Conservation (phyloP, 2,888 invertebrate genomes). For the Ctena decussata region DNA sequence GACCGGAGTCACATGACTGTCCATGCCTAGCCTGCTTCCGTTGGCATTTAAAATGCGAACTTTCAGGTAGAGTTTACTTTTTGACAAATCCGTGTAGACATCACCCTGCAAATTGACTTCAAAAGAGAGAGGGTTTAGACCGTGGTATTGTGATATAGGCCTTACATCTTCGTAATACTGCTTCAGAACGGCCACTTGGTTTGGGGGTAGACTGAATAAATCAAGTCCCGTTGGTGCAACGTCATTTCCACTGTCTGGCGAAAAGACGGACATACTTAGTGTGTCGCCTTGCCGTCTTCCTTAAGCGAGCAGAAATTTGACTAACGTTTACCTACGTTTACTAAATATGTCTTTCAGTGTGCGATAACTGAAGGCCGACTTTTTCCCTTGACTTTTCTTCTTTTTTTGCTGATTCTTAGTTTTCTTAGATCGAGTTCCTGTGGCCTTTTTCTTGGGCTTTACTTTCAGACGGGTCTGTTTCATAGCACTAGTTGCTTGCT, state of each 20-base stretch:
- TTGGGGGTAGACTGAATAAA: not conserved
- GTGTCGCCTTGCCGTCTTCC: not conserved
- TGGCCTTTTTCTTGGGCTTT: not conserved
- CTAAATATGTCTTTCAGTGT: not conserved
- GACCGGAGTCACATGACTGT: not conserved
- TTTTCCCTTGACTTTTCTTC: not conserved
- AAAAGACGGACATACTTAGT: slow-evolving; percentile 8
- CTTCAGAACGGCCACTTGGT: slow-evolving; percentile 4
- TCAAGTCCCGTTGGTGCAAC: not conserved
- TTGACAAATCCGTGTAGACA: slow-evolving; percentile 8
- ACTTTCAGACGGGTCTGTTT: not conserved
- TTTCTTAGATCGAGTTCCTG: not conserved
- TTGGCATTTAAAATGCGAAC: slow-evolving; percentile 1
- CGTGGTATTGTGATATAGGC: not conserved
- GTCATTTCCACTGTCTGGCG: slow-evolving; percentile 12
- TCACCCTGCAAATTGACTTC: slow-evolving; percentile 9
- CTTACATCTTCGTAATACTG: slow-evolving; percentile 15
- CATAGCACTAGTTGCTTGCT: not conserved
- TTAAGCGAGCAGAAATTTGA: not conserved
- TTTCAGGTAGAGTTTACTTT: slow-evolving; percentile 10
- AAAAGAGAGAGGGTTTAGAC: not conserved
- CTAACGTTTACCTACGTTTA: too few relatives aligned
- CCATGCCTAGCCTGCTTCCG: not conserved
- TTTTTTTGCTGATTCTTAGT: not conserved
- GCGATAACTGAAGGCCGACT: slow-evolving; percentile 7